phyloP scores from a whole-genome alignment of 30 jellyfish, hydroid and myxozoan species.

The Aurelia sp. region DNA sequence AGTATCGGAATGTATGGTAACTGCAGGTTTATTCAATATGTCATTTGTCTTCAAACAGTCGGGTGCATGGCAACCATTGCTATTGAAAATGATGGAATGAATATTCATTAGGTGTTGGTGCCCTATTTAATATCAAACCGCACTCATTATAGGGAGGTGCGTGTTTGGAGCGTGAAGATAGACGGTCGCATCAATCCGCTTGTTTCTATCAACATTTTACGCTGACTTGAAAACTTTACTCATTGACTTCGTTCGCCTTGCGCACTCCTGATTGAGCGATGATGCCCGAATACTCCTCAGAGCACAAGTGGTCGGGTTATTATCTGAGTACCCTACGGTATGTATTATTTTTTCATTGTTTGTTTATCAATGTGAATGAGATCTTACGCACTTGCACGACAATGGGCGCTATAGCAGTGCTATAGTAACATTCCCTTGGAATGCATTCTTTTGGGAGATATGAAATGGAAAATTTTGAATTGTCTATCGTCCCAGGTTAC shows the following conservation, averaged over 20 bases:
- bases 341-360: constrained; percentile 26
- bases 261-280: constrained; percentile 35
- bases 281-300: constrained; percentile 90
- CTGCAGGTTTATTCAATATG: constrained; percentile 75
- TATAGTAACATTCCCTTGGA: constrained; percentile 63
- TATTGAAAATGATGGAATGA: constrained; percentile 47
- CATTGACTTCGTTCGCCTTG: background rate
- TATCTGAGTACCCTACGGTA: constrained; percentile 73
- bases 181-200: constrained; percentile 36
- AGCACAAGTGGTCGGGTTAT: constrained; percentile 87
- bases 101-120: constrained; percentile 82
- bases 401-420: constrained; percentile 82
- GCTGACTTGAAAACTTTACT: background rate
- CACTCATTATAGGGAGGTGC: constrained; percentile 75
- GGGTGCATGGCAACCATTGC: constrained; percentile 81
- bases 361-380: constrained; percentile 14
- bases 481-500: too few species aligned
- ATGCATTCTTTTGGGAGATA: background rate
- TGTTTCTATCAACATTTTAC: constrained; percentile 49
- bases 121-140: constrained; percentile 75
- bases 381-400: constrained; percentile 30
- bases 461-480: too few species aligned
- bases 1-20: constrained; percentile 48
- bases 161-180: constrained; percentile 46
- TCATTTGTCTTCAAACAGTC: constrained; percentile 48